A percentile compares a stretch with the other conserved stretches of the same genome.
These are phyloP conservation scores for Aspidiotus rigidus DNA, from an alignment of 2,888 invertebrate genomes.

Conservation along the genomic window DNA sequence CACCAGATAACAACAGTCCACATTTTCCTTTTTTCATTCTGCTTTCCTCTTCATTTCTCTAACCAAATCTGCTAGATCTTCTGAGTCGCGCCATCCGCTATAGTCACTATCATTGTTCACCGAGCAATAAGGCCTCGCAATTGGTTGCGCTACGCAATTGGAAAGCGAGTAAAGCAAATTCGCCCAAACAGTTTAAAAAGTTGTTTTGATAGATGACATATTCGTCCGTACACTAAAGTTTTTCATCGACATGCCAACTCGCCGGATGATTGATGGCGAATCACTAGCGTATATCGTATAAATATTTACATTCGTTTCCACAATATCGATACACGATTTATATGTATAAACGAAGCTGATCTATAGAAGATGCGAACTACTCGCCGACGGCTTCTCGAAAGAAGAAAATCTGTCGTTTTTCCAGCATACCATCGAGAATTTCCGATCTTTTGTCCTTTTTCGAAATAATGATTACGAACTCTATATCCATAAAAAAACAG, in stretches of 20 bases:
- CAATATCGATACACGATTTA: no score
- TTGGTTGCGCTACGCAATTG: conserved; percentile 30
- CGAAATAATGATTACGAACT: no score
- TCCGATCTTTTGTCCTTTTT: no score
- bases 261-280: conserved; percentile 27
- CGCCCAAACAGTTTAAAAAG: conserved; percentile 20
- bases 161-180: conserved; percentile 19
- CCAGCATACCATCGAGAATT: no score
- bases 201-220: conserved; percentile 31
- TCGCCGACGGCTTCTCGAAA: conserved; percentile 2
- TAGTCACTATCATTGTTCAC: conserved; percentile 26
- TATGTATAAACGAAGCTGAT: no score
- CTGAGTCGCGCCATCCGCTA: conserved; percentile 20
- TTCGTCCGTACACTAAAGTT: conserved; percentile 17
- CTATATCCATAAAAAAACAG: no score
- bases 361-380: not conserved
- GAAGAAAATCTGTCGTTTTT: conserved; percentile 8
- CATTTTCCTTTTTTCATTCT: conserved; percentile 2
- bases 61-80: conserved; percentile 10
- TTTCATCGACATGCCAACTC: conserved; percentile 11
- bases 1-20: conserved; percentile 21
- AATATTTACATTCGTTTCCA: no score
- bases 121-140: conserved; percentile 16
- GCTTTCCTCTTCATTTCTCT: not conserved
- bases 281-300: not conserved